A percentile compares a stretch with the other conserved stretches of the same genome.
These are phyloP conservation scores for Lynx canadensis DNA, from an alignment of 2,113 vertebrate species.

Conservation along the genomic window DNA sequence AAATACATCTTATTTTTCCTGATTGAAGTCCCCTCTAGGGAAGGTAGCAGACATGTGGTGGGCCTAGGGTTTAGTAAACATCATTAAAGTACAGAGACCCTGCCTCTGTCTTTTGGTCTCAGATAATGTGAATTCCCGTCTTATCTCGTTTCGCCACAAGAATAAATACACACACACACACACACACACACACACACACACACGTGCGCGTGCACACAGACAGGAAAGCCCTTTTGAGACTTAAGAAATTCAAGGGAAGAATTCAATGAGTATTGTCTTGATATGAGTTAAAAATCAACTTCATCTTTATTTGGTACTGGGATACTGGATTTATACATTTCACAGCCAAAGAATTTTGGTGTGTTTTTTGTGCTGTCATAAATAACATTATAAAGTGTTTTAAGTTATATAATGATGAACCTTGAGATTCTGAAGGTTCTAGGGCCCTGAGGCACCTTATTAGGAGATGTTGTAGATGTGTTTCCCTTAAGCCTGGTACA, in stretches of 20 bases:
- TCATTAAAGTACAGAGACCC: background rate
- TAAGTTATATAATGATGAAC: background rate
- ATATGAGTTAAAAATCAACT: slow-evolving; percentile 1
- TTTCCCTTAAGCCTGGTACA: background rate
- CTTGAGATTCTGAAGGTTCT: background rate
- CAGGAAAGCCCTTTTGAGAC: background rate
- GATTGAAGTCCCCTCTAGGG: background rate
- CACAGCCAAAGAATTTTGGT: background rate
- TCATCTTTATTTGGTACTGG: background rate
- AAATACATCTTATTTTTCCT: background rate
- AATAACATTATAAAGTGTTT: background rate
- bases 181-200: background rate
- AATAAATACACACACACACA: background rate
- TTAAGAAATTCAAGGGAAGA: background rate
- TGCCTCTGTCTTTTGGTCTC: background rate
- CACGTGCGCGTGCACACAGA: too few species aligned
- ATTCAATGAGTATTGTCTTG: background rate
- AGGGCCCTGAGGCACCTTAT: background rate
- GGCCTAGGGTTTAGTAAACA: background rate
- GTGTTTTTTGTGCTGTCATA: background rate
- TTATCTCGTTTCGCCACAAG: background rate
- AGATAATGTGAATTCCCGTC: background rate
- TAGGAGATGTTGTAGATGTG: background rate
- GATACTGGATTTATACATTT: background rate
- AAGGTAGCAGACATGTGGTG: background rate